Conservation (phyloP, 2,797 vertebrate species). For the Prunella strophiata region DNA sequence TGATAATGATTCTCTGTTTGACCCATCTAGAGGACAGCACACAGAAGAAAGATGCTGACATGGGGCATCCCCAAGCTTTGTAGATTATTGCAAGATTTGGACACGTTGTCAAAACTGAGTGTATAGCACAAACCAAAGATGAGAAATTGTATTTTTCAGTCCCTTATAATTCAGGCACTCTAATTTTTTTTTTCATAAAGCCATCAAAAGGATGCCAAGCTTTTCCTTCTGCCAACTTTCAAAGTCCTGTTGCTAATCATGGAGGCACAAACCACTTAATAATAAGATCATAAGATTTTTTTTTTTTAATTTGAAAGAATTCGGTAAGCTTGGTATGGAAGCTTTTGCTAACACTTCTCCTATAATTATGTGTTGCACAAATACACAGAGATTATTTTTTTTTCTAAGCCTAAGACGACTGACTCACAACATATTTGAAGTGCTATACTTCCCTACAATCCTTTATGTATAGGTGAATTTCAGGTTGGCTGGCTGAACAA, state of each 20-base stretch:
- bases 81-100: neutral
- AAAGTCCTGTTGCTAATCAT: neutral
- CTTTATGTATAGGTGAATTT: neutral
- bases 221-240: neutral
- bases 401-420: neutral
- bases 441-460: neutral
- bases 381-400: neutral
- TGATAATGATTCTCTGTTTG: neutral
- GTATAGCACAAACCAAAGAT: neutral
- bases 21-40: neutral
- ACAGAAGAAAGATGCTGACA: neutral
- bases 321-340: neutral
- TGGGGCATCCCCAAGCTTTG: neutral
- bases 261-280: neutral
- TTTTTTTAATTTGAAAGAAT: neutral
- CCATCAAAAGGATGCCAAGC: neutral
- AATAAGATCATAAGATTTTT: neutral
- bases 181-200: neutral
- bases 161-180: neutral
- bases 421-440: neutral
- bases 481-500: neutral
- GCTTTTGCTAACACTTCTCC: neutral
- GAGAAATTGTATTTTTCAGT: neutral
- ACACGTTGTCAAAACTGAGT: neutral
- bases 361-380: conserved; percentile 21